Percentiles rank a stretch among this genome's conserved stretches.
Conservation (phyloP, 2,797 vertebrate genomes). For the Scarus forsteni region DNA sequence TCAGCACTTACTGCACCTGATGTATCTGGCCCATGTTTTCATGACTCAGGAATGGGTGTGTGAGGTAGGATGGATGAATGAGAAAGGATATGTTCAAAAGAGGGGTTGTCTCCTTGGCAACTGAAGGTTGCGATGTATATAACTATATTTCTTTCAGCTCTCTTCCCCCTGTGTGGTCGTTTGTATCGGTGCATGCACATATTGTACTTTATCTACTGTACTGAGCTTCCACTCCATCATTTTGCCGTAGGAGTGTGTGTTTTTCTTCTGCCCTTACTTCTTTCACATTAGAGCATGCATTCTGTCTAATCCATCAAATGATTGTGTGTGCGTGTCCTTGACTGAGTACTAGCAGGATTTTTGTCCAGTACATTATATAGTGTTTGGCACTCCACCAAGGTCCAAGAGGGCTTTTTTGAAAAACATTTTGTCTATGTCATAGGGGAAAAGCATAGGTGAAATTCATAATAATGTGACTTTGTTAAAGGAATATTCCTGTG, state of each 20-base stretch:
- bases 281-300: neutral
- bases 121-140: conserved; percentile 26
- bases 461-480: neutral
- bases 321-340: conserved; percentile 10
- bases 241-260: neutral
- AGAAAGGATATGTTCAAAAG: conserved; percentile 22
- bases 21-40: conserved; percentile 55
- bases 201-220: neutral
- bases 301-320: conserved; percentile 6
- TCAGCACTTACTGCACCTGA: conserved; percentile 56
- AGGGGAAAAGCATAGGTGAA: neutral
- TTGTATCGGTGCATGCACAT: neutral
- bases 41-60: conserved; percentile 28
- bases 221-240: conserved; percentile 2
- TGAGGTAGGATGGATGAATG: conserved; percentile 41
- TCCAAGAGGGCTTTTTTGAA: neutral
- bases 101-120: conserved; percentile 56
- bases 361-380: conserved; percentile 1
- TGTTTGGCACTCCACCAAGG: neutral
- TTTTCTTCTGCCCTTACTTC: neutral
- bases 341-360: neutral
- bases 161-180: conserved; percentile 1
- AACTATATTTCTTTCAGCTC: conserved; percentile 8
- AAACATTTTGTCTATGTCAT: neutral
- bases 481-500: neutral